These are phyloP conservation scores for Drosophila athabasca DNA, from an alignment of 1,140 invertebrate species.

Conservation along the genomic window DNA sequence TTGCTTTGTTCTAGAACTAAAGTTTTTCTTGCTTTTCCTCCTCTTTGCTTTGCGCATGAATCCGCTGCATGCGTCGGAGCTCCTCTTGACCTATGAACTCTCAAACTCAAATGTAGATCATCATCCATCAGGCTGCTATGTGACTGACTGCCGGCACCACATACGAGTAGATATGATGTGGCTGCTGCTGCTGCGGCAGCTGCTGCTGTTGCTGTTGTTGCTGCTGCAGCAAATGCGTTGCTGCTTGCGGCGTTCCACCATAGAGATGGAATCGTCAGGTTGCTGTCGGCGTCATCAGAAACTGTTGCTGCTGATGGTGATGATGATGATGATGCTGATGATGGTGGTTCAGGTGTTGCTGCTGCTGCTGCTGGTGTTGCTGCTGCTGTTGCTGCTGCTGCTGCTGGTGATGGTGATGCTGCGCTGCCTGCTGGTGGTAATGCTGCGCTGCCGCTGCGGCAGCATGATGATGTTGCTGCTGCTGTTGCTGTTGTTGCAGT, in stretches of 20 bases:
- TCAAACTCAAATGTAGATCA: conserved; percentile 68
- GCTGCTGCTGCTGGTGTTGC: conserved; percentile 46
- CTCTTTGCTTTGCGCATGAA: conserved; percentile 48
- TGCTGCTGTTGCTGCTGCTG: conserved; percentile 53
- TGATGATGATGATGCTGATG: conserved; percentile 69
- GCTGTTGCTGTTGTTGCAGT: conserved; percentile 70
- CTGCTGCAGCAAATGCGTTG: conserved; percentile 39
- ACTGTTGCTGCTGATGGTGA: conserved; percentile 78
- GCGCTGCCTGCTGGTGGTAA: conserved; percentile 64
- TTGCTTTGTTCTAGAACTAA: conserved; percentile 65
- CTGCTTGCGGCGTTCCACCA: conserved; percentile 36
- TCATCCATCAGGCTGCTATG: conserved; percentile 64
- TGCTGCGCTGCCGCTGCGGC: conserved; percentile 65
- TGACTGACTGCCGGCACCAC: conserved; percentile 75
- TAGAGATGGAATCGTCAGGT: conserved; percentile 74
- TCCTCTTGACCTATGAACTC: conserved; percentile 48
- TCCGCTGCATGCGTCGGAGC: conserved; percentile 75
- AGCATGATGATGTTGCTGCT: conserved; percentile 62
- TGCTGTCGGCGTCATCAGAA: conserved; percentile 83
- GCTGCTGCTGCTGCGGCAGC: conserved; percentile 44
- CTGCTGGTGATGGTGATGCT: conserved; percentile 50
- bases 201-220: conserved; percentile 43
- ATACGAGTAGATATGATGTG: conserved; percentile 76
- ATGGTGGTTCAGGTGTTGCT: conserved; percentile 63
- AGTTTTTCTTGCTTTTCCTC: conserved; percentile 35